phyloP scores from a whole-genome alignment of 2,797 vertebrate genomes.

The Phoeniculus purpureus region DNA sequence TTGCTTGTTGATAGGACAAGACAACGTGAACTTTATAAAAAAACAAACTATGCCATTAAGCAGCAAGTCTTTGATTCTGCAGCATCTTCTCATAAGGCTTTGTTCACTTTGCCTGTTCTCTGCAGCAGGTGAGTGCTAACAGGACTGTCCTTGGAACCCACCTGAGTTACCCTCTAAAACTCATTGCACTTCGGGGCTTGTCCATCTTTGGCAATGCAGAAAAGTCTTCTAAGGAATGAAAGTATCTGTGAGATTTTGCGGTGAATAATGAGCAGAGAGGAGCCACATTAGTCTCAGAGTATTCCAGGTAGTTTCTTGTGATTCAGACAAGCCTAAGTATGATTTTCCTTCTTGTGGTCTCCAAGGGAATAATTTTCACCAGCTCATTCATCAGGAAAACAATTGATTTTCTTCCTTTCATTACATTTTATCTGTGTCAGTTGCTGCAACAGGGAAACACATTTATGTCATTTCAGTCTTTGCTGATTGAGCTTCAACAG shows the following conservation, averaged over 20 bases:
- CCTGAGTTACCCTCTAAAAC: slow-evolving; percentile 11
- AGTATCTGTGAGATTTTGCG: background rate
- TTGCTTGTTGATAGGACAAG: background rate
- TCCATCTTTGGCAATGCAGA: background rate
- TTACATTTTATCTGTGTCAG: background rate
- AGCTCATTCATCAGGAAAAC: background rate
- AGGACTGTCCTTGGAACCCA: background rate
- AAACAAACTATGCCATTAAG: background rate
- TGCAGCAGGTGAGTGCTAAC: background rate
- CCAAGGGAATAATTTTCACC: background rate
- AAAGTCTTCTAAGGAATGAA: background rate
- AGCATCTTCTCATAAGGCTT: background rate
- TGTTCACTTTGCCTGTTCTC: background rate
- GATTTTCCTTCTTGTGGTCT: background rate
- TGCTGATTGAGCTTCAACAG: background rate
- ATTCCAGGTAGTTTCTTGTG: background rate
- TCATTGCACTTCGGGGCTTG: background rate
- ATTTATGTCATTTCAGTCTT: background rate
- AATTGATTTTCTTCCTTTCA: background rate
- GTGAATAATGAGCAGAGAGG: background rate
- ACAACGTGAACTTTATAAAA: background rate
- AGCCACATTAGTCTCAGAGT: background rate
- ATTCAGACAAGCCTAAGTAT: background rate
- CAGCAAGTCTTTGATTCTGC: background rate
- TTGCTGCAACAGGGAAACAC: background rate